Conservation (phyloP, 2,113 vertebrate genomes). For the Monarcha castaneiventris region DNA sequence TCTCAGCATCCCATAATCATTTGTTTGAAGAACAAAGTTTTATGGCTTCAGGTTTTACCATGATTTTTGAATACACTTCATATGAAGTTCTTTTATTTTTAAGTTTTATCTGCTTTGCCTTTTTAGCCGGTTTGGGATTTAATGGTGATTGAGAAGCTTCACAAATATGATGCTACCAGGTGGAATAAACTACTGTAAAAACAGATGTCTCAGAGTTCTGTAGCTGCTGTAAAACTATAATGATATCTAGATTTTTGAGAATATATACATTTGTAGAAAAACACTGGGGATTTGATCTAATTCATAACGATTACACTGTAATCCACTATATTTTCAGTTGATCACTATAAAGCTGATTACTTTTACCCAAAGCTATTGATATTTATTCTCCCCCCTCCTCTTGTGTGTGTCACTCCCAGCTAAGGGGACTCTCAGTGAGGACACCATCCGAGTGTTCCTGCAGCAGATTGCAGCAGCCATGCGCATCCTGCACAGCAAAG, state of each 20-base stretch:
- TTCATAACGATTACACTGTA: neutral
- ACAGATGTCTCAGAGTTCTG: neutral
- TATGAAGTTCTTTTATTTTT: neutral
- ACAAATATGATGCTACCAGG: neutral
- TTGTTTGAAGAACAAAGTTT: neutral
- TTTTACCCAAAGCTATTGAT: neutral
- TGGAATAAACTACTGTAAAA: neutral
- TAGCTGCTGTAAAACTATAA: neutral
- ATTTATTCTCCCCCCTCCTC: neutral
- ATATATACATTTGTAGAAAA: neutral
- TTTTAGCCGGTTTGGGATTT: neutral
- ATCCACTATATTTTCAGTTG: rapidly evolving
- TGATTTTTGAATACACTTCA: neutral
- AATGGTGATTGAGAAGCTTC: neutral
- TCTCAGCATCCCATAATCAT: neutral
- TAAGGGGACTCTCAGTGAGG: constrained; percentile 94
- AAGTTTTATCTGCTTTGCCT: neutral
- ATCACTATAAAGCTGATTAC: neutral
- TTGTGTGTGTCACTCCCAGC: constrained; percentile 67
- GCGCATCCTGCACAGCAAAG: constrained; percentile 92
- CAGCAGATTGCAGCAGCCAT: constrained; percentile 97
- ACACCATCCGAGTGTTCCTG: constrained; percentile 92
- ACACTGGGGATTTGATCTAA: neutral
- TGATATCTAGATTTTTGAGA: neutral
- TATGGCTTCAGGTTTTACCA: neutral